These are phyloP conservation scores for Drosophila neonasuta DNA, from an alignment of 2,888 invertebrate genomes.

Conservation along the genomic window DNA sequence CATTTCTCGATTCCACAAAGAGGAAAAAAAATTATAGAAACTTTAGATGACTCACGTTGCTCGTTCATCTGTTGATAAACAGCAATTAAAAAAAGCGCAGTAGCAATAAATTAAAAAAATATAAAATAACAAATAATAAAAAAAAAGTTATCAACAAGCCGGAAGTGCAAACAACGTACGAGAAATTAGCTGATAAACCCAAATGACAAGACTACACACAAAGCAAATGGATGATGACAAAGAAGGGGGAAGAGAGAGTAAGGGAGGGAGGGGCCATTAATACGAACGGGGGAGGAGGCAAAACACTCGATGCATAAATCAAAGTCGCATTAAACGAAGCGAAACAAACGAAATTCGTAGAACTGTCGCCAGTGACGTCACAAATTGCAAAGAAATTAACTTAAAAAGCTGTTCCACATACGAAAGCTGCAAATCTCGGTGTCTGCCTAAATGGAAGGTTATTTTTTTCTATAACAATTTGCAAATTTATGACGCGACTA, in stretches of 20 bases:
- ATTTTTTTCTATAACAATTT: background rate
- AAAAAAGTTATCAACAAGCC: slow-evolving; percentile 38
- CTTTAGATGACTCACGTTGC: slow-evolving; percentile 36
- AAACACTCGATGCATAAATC: slow-evolving; percentile 44
- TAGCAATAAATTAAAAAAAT: slow-evolving; percentile 25
- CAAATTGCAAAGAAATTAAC: slow-evolving; percentile 35
- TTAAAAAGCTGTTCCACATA: slow-evolving; percentile 23
- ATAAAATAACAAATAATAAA: slow-evolving; percentile 4
- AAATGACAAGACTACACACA: slow-evolving; percentile 20
- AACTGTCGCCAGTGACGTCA: slow-evolving; percentile 50
- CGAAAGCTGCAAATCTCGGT: slow-evolving; percentile 13
- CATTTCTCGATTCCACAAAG: too few relatives aligned
- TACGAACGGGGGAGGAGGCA: background rate
- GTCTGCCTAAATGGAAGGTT: background rate
- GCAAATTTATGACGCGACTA: slow-evolving; percentile 45
- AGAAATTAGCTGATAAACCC: slow-evolving; percentile 52
- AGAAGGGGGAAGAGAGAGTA: too few relatives aligned
- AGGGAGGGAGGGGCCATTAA: too few relatives aligned
- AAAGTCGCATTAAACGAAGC: slow-evolving; percentile 49
- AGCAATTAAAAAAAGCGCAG: slow-evolving; percentile 39
- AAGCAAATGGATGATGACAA: background rate
- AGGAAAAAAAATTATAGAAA: background rate
- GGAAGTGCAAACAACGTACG: slow-evolving; percentile 48
- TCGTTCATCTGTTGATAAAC: slow-evolving; percentile 34
- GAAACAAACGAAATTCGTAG: slow-evolving; percentile 43